A percentile compares a stretch with the other conserved stretches of the same genome.
phyloP scores from a whole-genome alignment of 2,113 vertebrate genomes.

The Pedionomus torquatus region DNA sequence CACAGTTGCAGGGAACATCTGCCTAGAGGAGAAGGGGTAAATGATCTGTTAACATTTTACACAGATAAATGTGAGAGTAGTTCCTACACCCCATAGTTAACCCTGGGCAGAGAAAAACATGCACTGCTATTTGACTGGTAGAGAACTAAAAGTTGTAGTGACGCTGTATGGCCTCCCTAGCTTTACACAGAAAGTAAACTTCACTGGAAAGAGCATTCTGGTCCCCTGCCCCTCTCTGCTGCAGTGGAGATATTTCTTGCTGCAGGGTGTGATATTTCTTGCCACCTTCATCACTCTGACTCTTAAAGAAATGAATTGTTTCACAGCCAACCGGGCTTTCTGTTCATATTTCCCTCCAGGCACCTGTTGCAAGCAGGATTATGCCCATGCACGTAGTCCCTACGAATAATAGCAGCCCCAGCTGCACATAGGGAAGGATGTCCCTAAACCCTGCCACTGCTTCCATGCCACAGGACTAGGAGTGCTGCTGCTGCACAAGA shows the following conservation, averaged over 20 bases:
- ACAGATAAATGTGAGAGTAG: background rate
- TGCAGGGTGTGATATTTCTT: background rate
- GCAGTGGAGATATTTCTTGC: background rate
- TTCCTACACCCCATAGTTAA: background rate
- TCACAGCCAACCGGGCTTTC: background rate
- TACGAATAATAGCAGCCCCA: background rate
- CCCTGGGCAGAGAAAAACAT: background rate
- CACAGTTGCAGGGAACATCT: background rate
- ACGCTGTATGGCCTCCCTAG: background rate
- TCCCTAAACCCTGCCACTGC: background rate
- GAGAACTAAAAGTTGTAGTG: background rate
- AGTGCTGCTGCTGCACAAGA: background rate
- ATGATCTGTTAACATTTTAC: background rate
- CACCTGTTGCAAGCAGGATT: background rate
- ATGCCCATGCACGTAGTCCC: rapidly evolving
- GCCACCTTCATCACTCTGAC: background rate
- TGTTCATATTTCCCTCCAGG: background rate
- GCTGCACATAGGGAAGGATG: background rate
- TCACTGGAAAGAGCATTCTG: background rate
- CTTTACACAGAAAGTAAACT: background rate
- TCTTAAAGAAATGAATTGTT: no score
- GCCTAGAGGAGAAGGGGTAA: background rate
- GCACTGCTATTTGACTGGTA: background rate
- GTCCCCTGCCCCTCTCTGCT: background rate
- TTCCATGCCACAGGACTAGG: rapidly evolving